These are phyloP conservation scores for Labrus mixtus DNA, from an alignment of 2,113 vertebrate species.

Conservation along the genomic window DNA sequence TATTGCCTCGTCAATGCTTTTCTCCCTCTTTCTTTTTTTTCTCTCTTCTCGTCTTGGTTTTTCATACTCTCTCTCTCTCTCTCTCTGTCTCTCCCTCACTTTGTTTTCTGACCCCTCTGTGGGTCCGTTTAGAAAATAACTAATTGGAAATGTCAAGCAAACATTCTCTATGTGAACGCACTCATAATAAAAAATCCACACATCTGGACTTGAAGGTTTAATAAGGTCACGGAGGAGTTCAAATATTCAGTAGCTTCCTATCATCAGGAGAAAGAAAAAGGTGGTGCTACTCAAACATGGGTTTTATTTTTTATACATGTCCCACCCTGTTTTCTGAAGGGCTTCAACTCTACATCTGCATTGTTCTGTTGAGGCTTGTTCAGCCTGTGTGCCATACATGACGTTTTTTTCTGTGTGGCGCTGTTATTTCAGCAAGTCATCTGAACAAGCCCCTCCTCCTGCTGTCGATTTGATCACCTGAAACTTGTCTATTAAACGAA, in stretches of 20 bases:
- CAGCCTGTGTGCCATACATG: slow-evolving; percentile 13
- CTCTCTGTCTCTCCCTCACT: slow-evolving; percentile 12
- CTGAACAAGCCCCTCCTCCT: slow-evolving; percentile 35
- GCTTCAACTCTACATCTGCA: slow-evolving; percentile 64
- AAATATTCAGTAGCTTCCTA: slow-evolving; percentile 38
- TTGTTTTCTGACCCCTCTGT: slow-evolving; percentile 48
- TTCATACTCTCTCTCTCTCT: slow-evolving; percentile 43
- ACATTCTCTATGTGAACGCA: slow-evolving; percentile 46
- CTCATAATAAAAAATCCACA: slow-evolving; percentile 6
- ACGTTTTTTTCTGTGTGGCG: slow-evolving; percentile 23
- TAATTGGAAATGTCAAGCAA: slow-evolving; percentile 63
- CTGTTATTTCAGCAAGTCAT: slow-evolving; percentile 4
- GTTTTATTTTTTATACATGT: slow-evolving; percentile 34
- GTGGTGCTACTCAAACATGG: slow-evolving; percentile 18
- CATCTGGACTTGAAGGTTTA: slow-evolving; percentile 12
- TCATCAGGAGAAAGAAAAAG: slow-evolving; percentile 30
- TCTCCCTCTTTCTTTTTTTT: slow-evolving; percentile 49
- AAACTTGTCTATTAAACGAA: slow-evolving; percentile 55
- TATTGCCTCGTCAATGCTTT: slow-evolving; percentile 76
- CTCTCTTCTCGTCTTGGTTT: slow-evolving; percentile 49
- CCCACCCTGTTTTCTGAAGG: slow-evolving; percentile 63
- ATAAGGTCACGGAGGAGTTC: slow-evolving; percentile 26
- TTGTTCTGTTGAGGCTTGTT: slow-evolving; percentile 59
- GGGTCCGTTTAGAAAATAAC: slow-evolving; percentile 54
- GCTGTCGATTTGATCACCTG: slow-evolving; percentile 29